Conservation (phyloP, 1,140 invertebrate genomes). For the Macrobrachium nipponense region DNA sequence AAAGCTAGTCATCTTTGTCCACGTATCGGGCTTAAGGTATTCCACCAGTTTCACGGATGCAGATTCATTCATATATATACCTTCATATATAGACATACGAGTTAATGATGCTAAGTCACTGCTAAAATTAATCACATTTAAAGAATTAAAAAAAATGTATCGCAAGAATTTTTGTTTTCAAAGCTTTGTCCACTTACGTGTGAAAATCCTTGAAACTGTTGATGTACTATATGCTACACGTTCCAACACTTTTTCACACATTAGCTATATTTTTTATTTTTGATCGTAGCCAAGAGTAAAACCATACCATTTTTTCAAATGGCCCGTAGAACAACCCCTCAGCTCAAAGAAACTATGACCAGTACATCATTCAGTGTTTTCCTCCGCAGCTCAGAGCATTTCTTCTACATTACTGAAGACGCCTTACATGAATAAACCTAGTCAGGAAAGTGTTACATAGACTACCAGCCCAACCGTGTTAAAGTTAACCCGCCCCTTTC, state of each 20-base stretch:
- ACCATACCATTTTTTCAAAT: constrained; percentile 1
- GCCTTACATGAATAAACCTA: no score
- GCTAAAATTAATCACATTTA: neutral
- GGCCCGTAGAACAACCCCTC: no score
- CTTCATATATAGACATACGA: neutral
- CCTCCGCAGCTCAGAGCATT: no score
- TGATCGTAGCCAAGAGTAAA: constrained; percentile 34
- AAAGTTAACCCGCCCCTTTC: no score
- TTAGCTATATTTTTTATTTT: constrained; percentile 45
- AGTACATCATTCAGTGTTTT: no score
- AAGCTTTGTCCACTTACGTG: no score
- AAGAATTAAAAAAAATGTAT: no score
- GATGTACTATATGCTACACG: constrained; percentile 16
- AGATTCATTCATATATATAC: neutral
- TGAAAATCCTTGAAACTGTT: constrained; percentile 18
- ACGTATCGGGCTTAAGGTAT: constrained; percentile 25
- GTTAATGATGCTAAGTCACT: neutral
- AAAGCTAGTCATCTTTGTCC: constrained; percentile 47
- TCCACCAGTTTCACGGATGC: constrained; percentile 31
- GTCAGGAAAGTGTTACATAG: no score
- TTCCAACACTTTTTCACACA: constrained; percentile 35
- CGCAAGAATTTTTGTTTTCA: no score
- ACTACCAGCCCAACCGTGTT: no score
- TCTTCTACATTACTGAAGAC: no score
- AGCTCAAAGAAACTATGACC: no score